These are phyloP conservation scores for Listrodromus nycthemerus DNA, from an alignment of 2,888 invertebrate genomes.

Conservation along the genomic window DNA sequence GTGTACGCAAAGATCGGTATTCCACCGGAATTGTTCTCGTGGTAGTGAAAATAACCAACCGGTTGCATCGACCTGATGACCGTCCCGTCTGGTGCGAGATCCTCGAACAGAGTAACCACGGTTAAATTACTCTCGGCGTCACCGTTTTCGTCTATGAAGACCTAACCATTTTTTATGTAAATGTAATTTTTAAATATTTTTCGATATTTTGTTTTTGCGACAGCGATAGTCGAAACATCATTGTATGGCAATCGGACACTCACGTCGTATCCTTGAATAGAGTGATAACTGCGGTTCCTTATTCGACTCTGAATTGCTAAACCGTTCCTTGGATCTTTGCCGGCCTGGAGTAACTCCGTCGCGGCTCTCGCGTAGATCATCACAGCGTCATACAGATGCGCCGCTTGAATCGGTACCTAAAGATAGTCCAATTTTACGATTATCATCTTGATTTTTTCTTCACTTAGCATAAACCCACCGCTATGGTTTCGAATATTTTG, in stretches of 20 bases:
- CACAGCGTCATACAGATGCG: slow-evolving; percentile 95
- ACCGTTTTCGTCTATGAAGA: slow-evolving; percentile 94
- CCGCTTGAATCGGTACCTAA: slow-evolving; percentile 92
- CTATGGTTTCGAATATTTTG: slow-evolving; percentile 89
- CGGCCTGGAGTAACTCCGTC: slow-evolving; percentile 89
- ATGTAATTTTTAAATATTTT: background rate
- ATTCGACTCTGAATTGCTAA: slow-evolving; percentile 91
- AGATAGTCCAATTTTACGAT: slow-evolving; percentile 25
- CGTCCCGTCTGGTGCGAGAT: slow-evolving; percentile 85
- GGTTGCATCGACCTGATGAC: slow-evolving; percentile 90
- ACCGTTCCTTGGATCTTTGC: slow-evolving; percentile 91
- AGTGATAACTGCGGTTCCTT: slow-evolving; percentile 91
- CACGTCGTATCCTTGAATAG: slow-evolving; percentile 93
- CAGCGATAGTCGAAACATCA: background rate
- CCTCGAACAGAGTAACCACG: slow-evolving; percentile 91
- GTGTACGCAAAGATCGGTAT: slow-evolving; percentile 68
- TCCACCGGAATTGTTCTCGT: slow-evolving; percentile 84
- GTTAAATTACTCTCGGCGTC: slow-evolving; percentile 97
- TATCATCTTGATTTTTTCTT: background rate
- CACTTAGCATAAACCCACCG: slow-evolving; percentile 85
- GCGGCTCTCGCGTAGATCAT: slow-evolving; percentile 94
- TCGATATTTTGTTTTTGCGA: background rate
- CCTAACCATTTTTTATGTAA: slow-evolving; percentile 85
- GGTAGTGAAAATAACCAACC: slow-evolving; percentile 91
- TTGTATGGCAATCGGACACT: slow-evolving; percentile 79